phyloP scores from a whole-genome alignment of 2,888 invertebrate species.

The Leptopilina syphax region DNA sequence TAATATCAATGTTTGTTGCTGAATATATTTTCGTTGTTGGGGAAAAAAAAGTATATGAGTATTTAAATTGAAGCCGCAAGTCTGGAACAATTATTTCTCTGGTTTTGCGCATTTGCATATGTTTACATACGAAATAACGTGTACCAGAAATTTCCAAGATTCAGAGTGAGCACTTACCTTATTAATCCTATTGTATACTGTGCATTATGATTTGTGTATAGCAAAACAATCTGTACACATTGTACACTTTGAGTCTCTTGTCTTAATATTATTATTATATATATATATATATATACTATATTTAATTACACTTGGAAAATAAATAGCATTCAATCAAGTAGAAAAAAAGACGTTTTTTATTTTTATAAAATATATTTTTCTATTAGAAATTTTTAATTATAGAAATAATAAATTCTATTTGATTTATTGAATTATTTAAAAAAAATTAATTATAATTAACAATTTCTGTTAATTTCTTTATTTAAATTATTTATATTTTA shows the following conservation, averaged over 20 bases:
- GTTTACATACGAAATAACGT: slow-evolving; percentile 37
- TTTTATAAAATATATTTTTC: no score
- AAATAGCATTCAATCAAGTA: slow-evolving; percentile 7
- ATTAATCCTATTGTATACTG: slow-evolving; percentile 37
- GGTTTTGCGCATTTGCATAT: slow-evolving; percentile 20
- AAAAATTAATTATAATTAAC: no score
- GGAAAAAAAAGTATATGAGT: slow-evolving; percentile 5
- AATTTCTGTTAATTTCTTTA: no score
- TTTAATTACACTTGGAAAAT: neutral
- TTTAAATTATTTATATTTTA: no score
- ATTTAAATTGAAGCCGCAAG: slow-evolving; percentile 36
- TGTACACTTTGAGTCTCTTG: slow-evolving; percentile 34
- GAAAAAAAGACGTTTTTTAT: neutral
- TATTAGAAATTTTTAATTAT: no score
- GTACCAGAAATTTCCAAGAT: slow-evolving; percentile 14
- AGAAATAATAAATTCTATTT: no score
- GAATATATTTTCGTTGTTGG: neutral
- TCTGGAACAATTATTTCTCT: slow-evolving; percentile 21
- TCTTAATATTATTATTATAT: slow-evolving; percentile 7
- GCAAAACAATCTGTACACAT: slow-evolving; percentile 39
- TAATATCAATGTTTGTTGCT: neutral
- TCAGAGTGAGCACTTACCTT: slow-evolving; percentile 31
- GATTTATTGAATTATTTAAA: no score
- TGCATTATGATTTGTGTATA: slow-evolving; percentile 39
- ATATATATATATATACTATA: neutral